Evolutionary conservation across 1,140 invertebrate genomes (phyloP).

Genomic region (Euborellia annulipes): DNA sequence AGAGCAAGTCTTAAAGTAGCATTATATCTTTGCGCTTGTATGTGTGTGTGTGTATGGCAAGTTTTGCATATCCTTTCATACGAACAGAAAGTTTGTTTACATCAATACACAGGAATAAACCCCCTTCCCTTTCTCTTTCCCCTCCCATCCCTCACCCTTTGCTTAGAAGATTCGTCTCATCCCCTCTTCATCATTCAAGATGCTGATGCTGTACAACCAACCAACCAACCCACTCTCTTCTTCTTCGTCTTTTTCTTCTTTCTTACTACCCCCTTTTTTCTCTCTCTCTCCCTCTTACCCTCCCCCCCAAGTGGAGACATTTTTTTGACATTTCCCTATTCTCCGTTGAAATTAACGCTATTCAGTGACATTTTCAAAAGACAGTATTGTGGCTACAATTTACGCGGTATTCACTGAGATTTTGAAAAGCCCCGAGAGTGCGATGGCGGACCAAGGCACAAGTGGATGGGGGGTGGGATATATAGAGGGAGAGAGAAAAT

Average conservation of each 20-base stretch:
- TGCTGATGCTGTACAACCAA: neutral
- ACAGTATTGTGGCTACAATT: constrained; percentile 14
- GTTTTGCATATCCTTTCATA: constrained; percentile 13
- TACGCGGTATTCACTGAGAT: constrained; percentile 11
- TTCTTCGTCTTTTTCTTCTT: neutral
- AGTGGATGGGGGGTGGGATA: neutral
- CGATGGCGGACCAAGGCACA: too few relatives aligned
- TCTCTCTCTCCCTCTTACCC: neutral
- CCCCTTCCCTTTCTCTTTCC: constrained; percentile 3
- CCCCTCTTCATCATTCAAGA: neutral
- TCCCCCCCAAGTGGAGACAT: neutral
- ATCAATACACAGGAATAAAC: constrained; percentile 12
- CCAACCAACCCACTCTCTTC: neutral
- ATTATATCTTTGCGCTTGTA: too few relatives aligned
- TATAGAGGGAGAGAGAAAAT: constrained; percentile 2
- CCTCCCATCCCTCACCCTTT: neutral
- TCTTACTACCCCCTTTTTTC: neutral
- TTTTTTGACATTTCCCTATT: constrained; percentile 11
- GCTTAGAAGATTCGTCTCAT: neutral
- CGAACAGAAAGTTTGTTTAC: constrained; percentile 12
- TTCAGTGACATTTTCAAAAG: constrained; percentile 14
- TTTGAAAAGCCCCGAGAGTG: constrained; percentile 8
- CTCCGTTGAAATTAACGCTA: constrained; percentile 13
- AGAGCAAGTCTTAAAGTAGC: too few relatives aligned
- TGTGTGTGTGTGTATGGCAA: too few relatives aligned